Conservation (phyloP, 92 coral and sea anemone genomes). For the Zoanthus sociatus region DNA sequence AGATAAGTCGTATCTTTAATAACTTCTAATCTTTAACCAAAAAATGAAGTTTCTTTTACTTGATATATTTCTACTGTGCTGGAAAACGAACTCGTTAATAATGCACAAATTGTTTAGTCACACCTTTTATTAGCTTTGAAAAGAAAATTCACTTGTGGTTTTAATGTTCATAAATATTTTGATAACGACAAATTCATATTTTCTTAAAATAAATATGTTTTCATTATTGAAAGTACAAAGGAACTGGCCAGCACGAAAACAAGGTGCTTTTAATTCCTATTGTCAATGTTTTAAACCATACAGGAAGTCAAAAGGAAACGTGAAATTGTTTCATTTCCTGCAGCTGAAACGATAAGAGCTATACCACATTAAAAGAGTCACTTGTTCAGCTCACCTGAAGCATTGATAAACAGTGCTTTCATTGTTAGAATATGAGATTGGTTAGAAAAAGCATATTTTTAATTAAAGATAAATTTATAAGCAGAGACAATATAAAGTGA, state of each 20-base stretch:
- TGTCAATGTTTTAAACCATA: neutral
- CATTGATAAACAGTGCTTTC: neutral
- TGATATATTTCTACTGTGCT: neutral
- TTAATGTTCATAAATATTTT: neutral
- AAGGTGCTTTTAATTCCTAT: neutral
- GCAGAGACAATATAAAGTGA: neutral
- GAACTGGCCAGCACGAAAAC: too few relatives aligned
- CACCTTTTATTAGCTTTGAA: neutral
- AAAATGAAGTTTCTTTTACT: neutral
- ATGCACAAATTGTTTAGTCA: neutral
- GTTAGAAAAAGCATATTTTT: neutral
- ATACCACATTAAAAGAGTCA: slow-evolving; percentile 13
- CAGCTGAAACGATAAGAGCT: neutral
- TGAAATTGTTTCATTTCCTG: slow-evolving; percentile 36
- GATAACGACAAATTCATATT: neutral
- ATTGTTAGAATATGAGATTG: neutral
- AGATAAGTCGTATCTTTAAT: neutral
- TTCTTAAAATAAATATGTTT: neutral
- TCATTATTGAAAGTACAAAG: neutral
- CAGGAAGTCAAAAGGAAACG: slow-evolving; percentile 18
- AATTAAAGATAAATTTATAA: neutral
- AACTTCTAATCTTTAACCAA: neutral
- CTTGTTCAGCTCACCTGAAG: slow-evolving; percentile 12
- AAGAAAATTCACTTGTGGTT: neutral
- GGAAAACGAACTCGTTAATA: neutral